A percentile compares a stretch with the other conserved stretches of the same genome.
Evolutionary conservation across 2,888 invertebrate species (phyloP).

Genomic region (Labia minor): DNA sequence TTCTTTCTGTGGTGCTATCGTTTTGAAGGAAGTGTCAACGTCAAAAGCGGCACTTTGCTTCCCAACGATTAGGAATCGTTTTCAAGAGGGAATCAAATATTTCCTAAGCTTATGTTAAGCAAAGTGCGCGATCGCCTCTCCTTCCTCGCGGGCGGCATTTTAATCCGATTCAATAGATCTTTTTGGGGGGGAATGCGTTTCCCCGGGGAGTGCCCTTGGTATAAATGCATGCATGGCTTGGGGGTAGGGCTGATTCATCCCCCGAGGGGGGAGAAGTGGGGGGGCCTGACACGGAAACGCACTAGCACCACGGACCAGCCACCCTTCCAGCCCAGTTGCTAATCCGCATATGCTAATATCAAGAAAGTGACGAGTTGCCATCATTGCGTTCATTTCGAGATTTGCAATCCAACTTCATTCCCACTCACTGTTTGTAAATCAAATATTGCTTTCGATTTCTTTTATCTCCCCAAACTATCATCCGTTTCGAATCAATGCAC

Average conservation of each 20-base stretch:
- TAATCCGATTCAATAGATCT: conserved; percentile 13
- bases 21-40: too few relatives aligned
- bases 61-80: neutral
- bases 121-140: neutral
- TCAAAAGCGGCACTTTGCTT: too few relatives aligned
- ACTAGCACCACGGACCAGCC: neutral
- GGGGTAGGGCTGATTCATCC: conserved; percentile 3
- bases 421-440: too few relatives aligned
- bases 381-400: too few relatives aligned
- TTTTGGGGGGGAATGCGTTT: neutral
- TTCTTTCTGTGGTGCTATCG: too few relatives aligned
- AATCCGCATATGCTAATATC: neutral
- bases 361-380: neutral
- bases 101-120: neutral
- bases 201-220: neutral
- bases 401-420: too few relatives aligned
- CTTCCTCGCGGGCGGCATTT: neutral
- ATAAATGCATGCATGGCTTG: conserved; percentile 4
- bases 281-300: neutral
- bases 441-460: too few relatives aligned
- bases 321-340: neutral
- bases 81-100: neutral
- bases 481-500: too few relatives aligned
- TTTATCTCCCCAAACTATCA: too few relatives aligned
- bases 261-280: neutral